Base-by-base conservation (phyloP, 2,888 invertebrate genomes). In the Chorisops tibialis region DNA sequence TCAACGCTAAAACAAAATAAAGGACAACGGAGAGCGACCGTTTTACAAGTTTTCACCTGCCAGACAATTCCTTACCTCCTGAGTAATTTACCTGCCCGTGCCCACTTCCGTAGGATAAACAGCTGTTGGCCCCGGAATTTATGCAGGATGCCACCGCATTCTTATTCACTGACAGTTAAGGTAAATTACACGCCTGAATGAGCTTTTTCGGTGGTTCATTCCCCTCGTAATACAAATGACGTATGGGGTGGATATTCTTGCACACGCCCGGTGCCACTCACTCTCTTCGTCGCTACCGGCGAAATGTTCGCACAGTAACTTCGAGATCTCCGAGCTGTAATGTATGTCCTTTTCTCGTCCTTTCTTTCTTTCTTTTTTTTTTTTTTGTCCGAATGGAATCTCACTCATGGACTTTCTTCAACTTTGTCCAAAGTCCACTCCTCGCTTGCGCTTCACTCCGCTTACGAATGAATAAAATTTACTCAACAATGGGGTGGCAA, bases 141-240 rank as follows among this genome's bases (percentile, higher is more conserved):
- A 54, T 54, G 52, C 52, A 54, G 52, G 52, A 54, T 54, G 18
- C n/a, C 18, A 41, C 59, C 64, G 52, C 64, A 66, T 67, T 66
- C 59, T 65, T 66, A 67, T 68, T 67, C 67, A 48, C 59, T 63
- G 62, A 62, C 65, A 67, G 66, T 66, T 59, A 64, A 68, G 68
- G 68, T 68, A 67, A 68, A 68, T 68, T 68, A 67, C 65, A 67
- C 54, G 66, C 65, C 61, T 63, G 64, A 67, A 62, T 62, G 65
- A 65, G 63, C 65, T 64, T 63, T 24, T 59, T 62, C 64, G 38
- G 61, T 51, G 64, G 61, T 61, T 61, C 63, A 7, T 49, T 45
- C 18, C 43, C 45, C 43, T 4, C 24, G 24, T 24, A 24, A 24
- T 7, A 24, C 24, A 24, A 24, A 37, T 43, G 52, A 35, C 19